Base-by-base conservation (phyloP, 1,140 invertebrate genomes). In the Meloidogyne floridensis region DNA sequence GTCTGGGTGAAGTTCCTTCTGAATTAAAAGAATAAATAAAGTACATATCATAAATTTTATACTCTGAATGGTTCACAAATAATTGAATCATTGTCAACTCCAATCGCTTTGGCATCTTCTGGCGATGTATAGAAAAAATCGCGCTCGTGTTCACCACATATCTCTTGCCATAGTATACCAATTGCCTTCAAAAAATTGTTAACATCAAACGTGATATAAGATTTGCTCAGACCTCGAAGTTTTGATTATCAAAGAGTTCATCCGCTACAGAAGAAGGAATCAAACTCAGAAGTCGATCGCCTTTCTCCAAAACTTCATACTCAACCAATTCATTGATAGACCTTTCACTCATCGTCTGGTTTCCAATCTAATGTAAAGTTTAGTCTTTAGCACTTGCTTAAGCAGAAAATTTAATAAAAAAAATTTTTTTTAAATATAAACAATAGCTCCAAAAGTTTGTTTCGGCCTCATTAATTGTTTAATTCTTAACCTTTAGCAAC, bases 61-160 rank as follows among this genome's bases (percentile, higher is more conserved):
- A 88, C 88, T 74, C 90, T 90, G 59, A 89, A 89, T 10, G 88
- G 88, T 42, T 85, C 89, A 77, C 88, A 89, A 72, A 89, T 89
- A 0, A 82, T 80, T 11, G 88, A 88, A 15, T 80, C 75, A 51
- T 88, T 86, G 75, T 87, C 82, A 69, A 89, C 83, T n/a, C 89
- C 89, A 5, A 89, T 75, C 13, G 80, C 53, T 18, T 77, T 87
- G 1, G 88, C 88, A 18, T 90, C 84, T 47, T 89, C 89, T 3
- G 86, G 79, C 9, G 80, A 87, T 13, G 75, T 89, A 43, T 86
- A 90, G 81, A 89, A 88, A 32, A 89, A 72, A 10, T 84, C 70
- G 32, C 87, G 80, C 3, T 78, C 82, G 73, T 89, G 84, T 53
- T 85, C 80, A 9, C 81, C 86, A 56, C 88, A 89, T 73, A 89